phyloP scores from a whole-genome alignment of 2,797 vertebrate genomes.

The Peromyscus aztecus region DNA sequence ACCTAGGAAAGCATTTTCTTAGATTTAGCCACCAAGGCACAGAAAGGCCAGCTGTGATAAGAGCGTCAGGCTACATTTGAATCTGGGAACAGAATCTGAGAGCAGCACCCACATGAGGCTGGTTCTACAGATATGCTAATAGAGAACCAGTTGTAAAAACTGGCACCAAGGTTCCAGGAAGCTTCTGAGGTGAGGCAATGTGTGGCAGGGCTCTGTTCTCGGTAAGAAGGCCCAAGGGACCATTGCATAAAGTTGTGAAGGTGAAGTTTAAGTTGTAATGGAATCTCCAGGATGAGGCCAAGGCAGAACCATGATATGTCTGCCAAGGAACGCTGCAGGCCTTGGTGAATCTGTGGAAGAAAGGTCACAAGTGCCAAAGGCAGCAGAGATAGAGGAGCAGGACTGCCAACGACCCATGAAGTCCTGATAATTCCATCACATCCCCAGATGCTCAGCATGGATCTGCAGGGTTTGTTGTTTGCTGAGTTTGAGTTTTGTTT shows the following conservation, averaged over 20 bases:
- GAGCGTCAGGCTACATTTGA: not conserved
- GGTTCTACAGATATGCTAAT: not conserved
- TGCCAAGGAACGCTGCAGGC: not conserved
- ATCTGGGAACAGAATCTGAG: not conserved
- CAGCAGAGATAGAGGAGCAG: not conserved
- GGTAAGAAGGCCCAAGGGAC: not conserved
- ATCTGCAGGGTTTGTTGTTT: not conserved
- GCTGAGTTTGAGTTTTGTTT: not conserved
- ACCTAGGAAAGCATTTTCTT: not conserved
- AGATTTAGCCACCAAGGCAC: not conserved
- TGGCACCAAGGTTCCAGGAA: not conserved
- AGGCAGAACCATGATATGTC: not conserved
- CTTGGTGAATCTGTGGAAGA: not conserved
- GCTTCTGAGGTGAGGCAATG: not conserved
- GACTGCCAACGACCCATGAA: not conserved
- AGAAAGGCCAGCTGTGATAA: not conserved
- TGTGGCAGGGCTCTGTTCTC: not conserved
- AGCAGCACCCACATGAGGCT: not conserved
- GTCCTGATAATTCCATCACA: not conserved
- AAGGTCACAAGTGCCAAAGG: not conserved
- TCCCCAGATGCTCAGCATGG: not conserved
- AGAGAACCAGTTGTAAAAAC: not conserved
- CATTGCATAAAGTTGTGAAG: not conserved
- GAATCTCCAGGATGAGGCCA: too few species aligned
- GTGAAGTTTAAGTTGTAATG: not conserved